These are phyloP conservation scores for Lampris megalopsis DNA, from an alignment of 2,113 vertebrate genomes.

Conservation along the genomic window DNA sequence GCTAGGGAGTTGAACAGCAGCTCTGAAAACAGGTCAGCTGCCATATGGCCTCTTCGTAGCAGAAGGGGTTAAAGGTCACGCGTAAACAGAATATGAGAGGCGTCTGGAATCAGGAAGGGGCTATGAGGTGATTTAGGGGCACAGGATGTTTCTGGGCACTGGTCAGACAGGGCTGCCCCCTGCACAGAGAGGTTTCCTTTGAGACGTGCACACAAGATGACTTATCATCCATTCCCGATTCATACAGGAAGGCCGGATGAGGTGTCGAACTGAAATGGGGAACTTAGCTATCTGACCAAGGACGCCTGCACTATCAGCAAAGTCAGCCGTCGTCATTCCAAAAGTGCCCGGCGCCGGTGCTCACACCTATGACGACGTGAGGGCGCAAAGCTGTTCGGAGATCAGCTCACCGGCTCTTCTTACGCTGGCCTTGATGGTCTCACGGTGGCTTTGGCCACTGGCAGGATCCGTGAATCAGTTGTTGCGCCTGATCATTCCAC, in stretches of 20 bases:
- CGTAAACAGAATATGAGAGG: conserved; percentile 9
- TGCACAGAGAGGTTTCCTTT: background rate
- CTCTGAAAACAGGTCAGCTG: conserved; percentile 39
- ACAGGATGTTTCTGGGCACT: conserved; percentile 20
- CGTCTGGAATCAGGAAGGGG: conserved; percentile 26
- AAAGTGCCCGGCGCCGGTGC: background rate
- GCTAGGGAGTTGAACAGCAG: conserved; percentile 30
- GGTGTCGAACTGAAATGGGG: background rate
- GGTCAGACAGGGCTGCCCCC: background rate
- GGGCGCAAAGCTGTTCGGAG: conserved; percentile 19
- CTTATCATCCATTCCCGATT: background rate
- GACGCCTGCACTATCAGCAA: background rate
- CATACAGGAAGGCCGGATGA: background rate
- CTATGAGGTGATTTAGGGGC: conserved; percentile 6
- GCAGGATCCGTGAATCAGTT: conserved; percentile 66
- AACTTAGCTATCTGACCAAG: background rate
- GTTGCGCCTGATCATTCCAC: conserved; percentile 56
- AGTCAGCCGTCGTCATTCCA: background rate
- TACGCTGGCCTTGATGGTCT: conserved; percentile 29
- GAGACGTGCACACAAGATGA: background rate
- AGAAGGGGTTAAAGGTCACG: conserved; percentile 55
- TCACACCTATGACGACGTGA: background rate
- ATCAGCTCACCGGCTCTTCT: conserved; percentile 49
- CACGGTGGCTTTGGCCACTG: conserved; percentile 34
- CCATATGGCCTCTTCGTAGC: conserved; percentile 19